These are phyloP conservation scores for Patiria pectinifera DNA, from an alignment of 53 echinoderm and acorn worm species.

Conservation along the genomic window DNA sequence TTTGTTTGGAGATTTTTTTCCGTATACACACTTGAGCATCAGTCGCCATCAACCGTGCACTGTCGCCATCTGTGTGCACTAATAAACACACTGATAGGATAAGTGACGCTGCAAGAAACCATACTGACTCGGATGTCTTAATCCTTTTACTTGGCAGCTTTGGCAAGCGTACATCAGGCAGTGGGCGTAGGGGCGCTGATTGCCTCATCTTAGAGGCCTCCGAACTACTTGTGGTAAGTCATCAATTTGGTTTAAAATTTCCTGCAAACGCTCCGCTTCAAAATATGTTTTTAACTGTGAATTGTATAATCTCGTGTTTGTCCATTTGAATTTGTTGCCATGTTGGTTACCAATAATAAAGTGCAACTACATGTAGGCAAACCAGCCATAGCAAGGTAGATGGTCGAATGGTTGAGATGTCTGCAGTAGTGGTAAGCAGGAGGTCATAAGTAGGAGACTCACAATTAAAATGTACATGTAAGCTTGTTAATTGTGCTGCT, in stretches of 20 bases:
- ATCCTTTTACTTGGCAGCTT: slow-evolving; percentile 66
- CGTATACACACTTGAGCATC: not conserved
- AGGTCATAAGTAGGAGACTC: no score
- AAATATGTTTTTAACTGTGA: not conserved
- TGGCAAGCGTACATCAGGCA: slow-evolving; percentile 97
- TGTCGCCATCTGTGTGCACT: not conserved
- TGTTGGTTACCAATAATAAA: no score
- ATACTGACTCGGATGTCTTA: not conserved
- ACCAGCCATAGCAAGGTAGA: no score
- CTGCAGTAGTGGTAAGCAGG: no score
- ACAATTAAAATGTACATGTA: no score
- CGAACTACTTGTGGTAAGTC: slow-evolving; percentile 95
- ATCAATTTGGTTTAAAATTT: not conserved
- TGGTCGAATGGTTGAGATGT: no score
- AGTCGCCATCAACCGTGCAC: not conserved
- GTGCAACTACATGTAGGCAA: no score
- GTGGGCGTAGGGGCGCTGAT: slow-evolving; percentile 86
- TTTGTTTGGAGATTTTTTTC: not conserved
- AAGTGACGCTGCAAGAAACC: not conserved
- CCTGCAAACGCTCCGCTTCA: not conserved
- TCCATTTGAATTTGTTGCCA: no score
- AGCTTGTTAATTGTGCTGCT: no score
- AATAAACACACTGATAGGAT: not conserved
- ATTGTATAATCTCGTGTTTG: not conserved
- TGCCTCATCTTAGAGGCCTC: slow-evolving; percentile 87